Percentiles rank a stretch among this genome's conserved stretches.
Evolutionary conservation across 2,797 vertebrate species (phyloP).

Genomic region (Gadopsis bispinosus): DNA sequence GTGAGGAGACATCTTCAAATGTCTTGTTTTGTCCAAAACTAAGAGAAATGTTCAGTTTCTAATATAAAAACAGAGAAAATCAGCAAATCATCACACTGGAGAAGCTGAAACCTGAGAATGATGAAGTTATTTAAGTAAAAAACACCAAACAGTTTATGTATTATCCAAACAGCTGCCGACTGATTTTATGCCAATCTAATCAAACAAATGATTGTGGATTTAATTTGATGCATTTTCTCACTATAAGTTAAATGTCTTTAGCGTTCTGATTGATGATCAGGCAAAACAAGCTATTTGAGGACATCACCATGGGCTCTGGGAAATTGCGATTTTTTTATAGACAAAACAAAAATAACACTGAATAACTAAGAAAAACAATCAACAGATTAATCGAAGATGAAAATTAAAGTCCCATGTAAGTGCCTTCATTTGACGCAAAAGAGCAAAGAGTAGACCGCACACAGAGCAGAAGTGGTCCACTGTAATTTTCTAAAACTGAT

Average conservation of each 20-base stretch:
- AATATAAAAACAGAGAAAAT: not conserved
- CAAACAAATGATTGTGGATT: not conserved
- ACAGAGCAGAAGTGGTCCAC: not conserved
- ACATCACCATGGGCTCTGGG: not conserved
- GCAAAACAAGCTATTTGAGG: not conserved
- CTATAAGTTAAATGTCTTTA: not conserved
- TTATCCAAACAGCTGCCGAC: not conserved
- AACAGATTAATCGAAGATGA: not conserved
- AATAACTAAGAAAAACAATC: not conserved
- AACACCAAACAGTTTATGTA: no score
- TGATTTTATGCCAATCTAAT: not conserved
- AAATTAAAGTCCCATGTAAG: not conserved
- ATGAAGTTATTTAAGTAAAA: not conserved
- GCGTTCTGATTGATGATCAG: not conserved
- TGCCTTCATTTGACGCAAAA: no score
- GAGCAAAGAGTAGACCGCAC: not conserved
- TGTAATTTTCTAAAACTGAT: not conserved
- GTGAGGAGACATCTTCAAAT: not conserved
- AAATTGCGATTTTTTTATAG: not conserved
- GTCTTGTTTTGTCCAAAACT: not conserved
- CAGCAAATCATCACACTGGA: not conserved
- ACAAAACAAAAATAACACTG: not conserved
- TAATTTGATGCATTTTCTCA: not conserved
- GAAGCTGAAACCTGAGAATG: not conserved
- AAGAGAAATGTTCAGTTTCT: not conserved